Conservation (phyloP, 2,797 vertebrate genomes). For the Molossus molossus region DNA sequence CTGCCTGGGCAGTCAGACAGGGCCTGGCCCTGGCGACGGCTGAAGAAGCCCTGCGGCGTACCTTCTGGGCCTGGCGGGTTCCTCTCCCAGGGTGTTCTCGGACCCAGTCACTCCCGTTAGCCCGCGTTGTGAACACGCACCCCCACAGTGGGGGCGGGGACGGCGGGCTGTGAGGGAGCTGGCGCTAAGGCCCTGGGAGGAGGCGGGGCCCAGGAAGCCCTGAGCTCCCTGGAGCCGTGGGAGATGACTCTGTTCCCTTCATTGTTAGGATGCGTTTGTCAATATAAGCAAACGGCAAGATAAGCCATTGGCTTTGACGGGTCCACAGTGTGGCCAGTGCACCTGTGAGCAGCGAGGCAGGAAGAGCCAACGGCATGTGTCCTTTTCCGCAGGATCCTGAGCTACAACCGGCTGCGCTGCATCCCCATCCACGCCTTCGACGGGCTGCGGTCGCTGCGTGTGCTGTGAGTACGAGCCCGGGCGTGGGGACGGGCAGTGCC, state of each 20-base stretch:
- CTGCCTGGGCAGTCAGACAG: not conserved
- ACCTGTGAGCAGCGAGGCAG: accelerated
- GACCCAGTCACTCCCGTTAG: conserved; percentile 49
- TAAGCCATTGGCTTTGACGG: not conserved
- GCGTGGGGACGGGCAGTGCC: not conserved
- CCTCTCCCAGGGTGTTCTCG: conserved; percentile 49
- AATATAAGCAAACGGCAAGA: not conserved
- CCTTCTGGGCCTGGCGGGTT: not conserved
- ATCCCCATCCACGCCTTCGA: conserved; percentile 96
- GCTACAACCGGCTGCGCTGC: conserved; percentile 98
- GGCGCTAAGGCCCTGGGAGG: not conserved
- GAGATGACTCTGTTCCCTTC: not conserved
- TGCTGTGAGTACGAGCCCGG: conserved; percentile 94
- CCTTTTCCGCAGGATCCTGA: conserved; percentile 94
- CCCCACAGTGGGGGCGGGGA: not conserved
- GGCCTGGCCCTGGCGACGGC: not conserved
- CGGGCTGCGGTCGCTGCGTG: conserved; percentile 95
- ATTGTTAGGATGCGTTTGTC: not conserved
- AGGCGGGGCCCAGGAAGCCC: not conserved
- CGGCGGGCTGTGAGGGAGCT: not conserved
- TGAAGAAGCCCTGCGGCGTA: not conserved
- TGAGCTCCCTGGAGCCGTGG: not conserved
- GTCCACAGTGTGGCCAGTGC: not conserved
- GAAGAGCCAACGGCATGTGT: not conserved
- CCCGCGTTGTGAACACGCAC: not conserved